Percentiles rank a stretch among this genome's conserved stretches.
These are phyloP conservation scores for Lasioglossum albipes DNA, from an alignment of 1,140 invertebrate species.

Conservation along the genomic window DNA sequence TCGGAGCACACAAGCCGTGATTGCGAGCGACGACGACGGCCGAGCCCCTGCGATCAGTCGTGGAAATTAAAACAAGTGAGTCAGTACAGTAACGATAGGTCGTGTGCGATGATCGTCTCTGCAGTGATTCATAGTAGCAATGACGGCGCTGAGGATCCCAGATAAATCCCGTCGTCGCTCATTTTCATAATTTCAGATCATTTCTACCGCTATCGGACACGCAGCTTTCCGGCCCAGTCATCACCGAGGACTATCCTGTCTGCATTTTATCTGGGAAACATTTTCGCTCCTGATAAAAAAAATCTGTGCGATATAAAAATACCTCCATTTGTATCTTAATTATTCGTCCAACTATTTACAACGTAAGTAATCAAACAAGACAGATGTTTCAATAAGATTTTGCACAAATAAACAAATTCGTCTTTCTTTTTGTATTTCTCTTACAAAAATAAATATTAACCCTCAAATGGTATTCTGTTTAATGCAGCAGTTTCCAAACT, in stretches of 20 bases:
- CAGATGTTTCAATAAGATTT: no score
- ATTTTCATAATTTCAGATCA: conserved; percentile 34
- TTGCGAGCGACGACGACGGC: neutral
- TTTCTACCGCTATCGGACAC: conserved; percentile 42
- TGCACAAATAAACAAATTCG: no score
- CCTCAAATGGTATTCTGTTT: no score
- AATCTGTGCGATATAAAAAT: neutral
- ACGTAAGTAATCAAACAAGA: no score
- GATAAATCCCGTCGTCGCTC: conserved; percentile 15
- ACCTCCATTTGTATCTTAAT: neutral
- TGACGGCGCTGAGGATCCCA: neutral
- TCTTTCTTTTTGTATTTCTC: no score
- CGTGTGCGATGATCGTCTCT: conserved; percentile 8
- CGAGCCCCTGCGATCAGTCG: conserved; percentile 1
- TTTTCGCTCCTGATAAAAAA: neutral
- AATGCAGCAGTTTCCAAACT: no score
- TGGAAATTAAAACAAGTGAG: conserved; percentile 33
- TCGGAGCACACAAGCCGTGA: neutral
- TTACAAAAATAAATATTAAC: no score
- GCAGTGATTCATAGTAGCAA: conserved; percentile 26
- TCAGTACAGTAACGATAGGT: conserved; percentile 7
- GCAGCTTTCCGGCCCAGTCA: conserved; percentile 28
- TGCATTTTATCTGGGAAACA: neutral
- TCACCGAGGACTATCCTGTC: neutral
- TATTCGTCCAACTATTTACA: neutral